These are phyloP conservation scores for Chlorops oryzae DNA, from an alignment of 1,140 invertebrate species.

Conservation along the genomic window DNA sequence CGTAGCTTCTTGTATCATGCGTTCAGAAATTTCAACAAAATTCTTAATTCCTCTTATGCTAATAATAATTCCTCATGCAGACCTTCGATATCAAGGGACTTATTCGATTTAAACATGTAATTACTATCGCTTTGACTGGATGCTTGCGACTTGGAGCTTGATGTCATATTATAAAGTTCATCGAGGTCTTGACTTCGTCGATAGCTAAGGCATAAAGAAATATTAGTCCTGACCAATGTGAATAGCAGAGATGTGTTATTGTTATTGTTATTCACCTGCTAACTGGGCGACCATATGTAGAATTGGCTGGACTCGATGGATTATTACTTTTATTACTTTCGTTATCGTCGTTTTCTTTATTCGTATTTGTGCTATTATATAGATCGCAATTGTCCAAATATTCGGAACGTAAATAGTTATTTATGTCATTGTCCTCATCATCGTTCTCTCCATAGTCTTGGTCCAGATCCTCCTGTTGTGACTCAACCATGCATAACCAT, in stretches of 20 bases:
- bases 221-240: background rate
- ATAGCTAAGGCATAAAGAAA: too few species aligned
- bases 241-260: background rate
- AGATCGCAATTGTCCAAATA: conserved; percentile 52
- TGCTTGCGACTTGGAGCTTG: conserved; percentile 52
- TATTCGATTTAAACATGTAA: conserved; percentile 42
- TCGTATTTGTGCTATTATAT: conserved; percentile 31
- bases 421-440: conserved; percentile 60
- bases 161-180: conserved; percentile 51
- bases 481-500: conserved; percentile 94
- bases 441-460: conserved; percentile 50
- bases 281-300: conserved; percentile 40
- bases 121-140: conserved; percentile 42
- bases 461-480: conserved; percentile 50
- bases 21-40: too few species aligned
- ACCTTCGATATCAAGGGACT: conserved; percentile 30
- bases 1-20: too few species aligned
- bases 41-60: too few species aligned
- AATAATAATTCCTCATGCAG: conserved; percentile 37
- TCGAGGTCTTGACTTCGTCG: conserved; percentile 52
- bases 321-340: conserved; percentile 41
- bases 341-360: conserved; percentile 25
- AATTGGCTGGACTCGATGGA: conserved; percentile 34
- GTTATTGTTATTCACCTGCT: conserved; percentile 31
- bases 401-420: conserved; percentile 65